Evolutionary conservation across 1,140 invertebrate species (phyloP), one percentile per base, ranked within the genome.

Genomic region (Brachionus calyciflorus): DNA sequence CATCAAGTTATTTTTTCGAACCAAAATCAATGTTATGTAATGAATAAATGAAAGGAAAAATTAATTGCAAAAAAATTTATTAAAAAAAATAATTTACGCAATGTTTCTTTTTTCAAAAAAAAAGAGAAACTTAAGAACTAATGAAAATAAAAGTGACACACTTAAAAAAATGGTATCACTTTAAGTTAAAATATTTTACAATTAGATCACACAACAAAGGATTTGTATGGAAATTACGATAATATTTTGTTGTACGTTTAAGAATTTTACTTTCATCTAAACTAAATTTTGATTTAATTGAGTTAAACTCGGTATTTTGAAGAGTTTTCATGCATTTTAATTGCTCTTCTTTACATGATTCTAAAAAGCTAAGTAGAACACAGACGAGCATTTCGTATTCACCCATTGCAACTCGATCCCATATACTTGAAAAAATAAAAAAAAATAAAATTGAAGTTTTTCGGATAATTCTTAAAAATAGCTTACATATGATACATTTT

Each of bases 401-500:
- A 10, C 41, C 60, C 60, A 65, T 65, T 65, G 40, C 60, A 10
- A 65, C 10, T n/a, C 60, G 33, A 44, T 65, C 60, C 60, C 60
- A 65, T 4, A 65, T 65, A n/a, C 60, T 65, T 65, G 12, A 37
- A 40, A 60, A 17, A 53, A 19, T 7, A 21, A 19, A 37, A 3
- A 60, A 7, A 33, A 19, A 37, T 19, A 3, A 60, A 33, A 3
- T 19, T 2, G 19, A 33, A 3, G 10, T n/a, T 41, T 14, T 37
- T 37, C n/a, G n/a, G n/a, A n/a, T n/a, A n/a, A n/a, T 19, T 33
- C 21, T 9, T 21, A 40, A 60, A 26, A 7, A 65, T 10, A 44
- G n/a, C 24, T 65, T 65, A 65, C 60, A 65, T 65, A 24, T 65
- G 60, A 37, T 65, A 65, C 17, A 65, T 65, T 65, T 65, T 65